Conservation (phyloP, 2,113 vertebrate genomes). For the Choloepus hoffmanni region DNA sequence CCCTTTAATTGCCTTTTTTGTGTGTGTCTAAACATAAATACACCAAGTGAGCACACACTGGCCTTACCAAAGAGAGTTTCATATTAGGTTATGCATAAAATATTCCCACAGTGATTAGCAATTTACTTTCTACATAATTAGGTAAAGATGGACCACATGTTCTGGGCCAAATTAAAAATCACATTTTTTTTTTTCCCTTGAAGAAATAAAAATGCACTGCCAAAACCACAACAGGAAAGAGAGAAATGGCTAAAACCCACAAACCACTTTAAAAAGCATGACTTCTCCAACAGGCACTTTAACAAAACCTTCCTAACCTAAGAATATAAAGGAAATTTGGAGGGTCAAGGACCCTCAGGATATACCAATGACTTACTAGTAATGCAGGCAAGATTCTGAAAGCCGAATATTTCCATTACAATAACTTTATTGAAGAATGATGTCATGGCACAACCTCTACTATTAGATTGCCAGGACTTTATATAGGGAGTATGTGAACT, state of each 20-base stretch:
- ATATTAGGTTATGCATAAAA: neutral
- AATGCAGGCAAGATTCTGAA: neutral
- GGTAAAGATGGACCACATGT: neutral
- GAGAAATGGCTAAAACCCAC: neutral
- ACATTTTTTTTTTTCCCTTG: neutral
- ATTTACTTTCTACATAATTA: neutral
- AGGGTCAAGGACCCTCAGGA: neutral
- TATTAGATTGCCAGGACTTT: neutral
- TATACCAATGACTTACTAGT: neutral
- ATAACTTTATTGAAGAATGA: slow-evolving; percentile 29
- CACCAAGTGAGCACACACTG: neutral
- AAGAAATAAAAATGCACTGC: neutral
- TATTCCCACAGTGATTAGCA: neutral
- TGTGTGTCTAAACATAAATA: neutral
- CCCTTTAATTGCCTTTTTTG: neutral
- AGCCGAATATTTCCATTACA: neutral
- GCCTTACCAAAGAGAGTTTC: neutral
- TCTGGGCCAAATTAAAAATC: slow-evolving; percentile 9
- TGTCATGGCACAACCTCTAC: neutral
- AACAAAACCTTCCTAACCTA: neutral
- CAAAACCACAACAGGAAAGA: neutral
- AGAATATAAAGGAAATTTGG: neutral
- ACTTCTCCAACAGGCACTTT: neutral
- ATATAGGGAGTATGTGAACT: neutral
- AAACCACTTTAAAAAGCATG: neutral